phyloP scores from a whole-genome alignment of 1,140 invertebrate species.

The Musca vetustissima region DNA sequence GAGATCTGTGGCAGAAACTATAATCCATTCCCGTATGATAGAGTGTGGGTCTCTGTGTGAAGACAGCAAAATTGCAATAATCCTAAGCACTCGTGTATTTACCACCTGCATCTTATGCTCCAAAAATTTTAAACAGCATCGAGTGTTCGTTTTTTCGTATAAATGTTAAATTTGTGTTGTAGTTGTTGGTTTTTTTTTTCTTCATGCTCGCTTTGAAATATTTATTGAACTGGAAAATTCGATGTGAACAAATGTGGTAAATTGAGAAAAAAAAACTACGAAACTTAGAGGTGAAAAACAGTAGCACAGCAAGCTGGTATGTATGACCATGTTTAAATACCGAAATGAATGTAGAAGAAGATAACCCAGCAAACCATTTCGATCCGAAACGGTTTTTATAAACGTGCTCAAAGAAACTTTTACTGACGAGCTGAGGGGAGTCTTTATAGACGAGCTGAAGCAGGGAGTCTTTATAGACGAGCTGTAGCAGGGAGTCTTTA shows the following conservation, averaged over 20 bases:
- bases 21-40: too few species aligned
- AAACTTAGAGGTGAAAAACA: too few species aligned
- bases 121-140: background rate
- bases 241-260: constrained; percentile 20
- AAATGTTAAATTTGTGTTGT: too few species aligned
- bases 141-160: background rate
- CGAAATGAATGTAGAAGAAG: background rate
- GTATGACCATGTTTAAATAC: background rate
- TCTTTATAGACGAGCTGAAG: too few species aligned
- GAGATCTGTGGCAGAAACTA: too few species aligned
- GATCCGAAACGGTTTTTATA: too few species aligned
- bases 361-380: background rate
- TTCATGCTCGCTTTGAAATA: constrained; percentile 21
- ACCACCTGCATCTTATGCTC: constrained; percentile 22
- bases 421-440: too few species aligned
- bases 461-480: too few species aligned
- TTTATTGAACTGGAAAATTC: constrained; percentile 33
- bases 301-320: background rate
- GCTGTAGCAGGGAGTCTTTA: too few species aligned
- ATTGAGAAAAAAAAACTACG: too few species aligned
- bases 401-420: too few species aligned
- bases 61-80: background rate
- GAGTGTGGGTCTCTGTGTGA: background rate
- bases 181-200: too few species aligned
- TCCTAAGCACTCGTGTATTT: constrained; percentile 7